A percentile compares a stretch with the other conserved stretches of the same genome.
Conservation (phyloP, 2,113 vertebrate species). For the Hippocampus guttulatus region DNA sequence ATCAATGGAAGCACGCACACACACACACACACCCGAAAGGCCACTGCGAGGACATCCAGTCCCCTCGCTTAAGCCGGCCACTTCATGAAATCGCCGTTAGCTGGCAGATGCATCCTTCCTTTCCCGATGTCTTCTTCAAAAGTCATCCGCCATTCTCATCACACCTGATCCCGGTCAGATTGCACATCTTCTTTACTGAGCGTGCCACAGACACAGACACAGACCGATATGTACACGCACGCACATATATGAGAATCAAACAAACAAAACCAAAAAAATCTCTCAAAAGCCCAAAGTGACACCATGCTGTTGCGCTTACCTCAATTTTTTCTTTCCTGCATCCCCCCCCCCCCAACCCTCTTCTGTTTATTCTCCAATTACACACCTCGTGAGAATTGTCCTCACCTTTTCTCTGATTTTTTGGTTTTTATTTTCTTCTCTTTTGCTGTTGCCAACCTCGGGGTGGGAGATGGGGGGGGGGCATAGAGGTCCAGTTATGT, state of each 20-base stretch:
- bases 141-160: conserved; percentile 4
- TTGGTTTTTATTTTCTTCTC: conserved; percentile 21
- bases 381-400: conserved; percentile 60
- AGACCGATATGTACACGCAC: background rate
- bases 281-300: conserved; percentile 45
- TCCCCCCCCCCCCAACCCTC: conserved; percentile 28
- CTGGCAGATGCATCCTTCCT: background rate
- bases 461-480: background rate
- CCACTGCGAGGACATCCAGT: conserved; percentile 54
- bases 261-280: conserved; percentile 24
- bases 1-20: conserved; percentile 27
- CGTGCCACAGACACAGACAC: background rate
- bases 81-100: conserved; percentile 35
- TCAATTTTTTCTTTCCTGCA: conserved; percentile 40
- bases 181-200: background rate
- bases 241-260: background rate
- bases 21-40: conserved; percentile 51
- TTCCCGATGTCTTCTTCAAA: background rate
- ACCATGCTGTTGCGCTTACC: conserved; percentile 38
- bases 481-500: conserved; percentile 16
- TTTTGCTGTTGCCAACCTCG: conserved; percentile 8
- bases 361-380: conserved; percentile 49
- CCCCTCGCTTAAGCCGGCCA: conserved; percentile 46
- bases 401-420: conserved; percentile 45
- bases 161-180: conserved; percentile 3